A percentile compares a stretch with the other conserved stretches of the same genome.
phyloP scores from a whole-genome alignment of 2,888 invertebrate genomes.

The Penaeus monodon region DNA sequence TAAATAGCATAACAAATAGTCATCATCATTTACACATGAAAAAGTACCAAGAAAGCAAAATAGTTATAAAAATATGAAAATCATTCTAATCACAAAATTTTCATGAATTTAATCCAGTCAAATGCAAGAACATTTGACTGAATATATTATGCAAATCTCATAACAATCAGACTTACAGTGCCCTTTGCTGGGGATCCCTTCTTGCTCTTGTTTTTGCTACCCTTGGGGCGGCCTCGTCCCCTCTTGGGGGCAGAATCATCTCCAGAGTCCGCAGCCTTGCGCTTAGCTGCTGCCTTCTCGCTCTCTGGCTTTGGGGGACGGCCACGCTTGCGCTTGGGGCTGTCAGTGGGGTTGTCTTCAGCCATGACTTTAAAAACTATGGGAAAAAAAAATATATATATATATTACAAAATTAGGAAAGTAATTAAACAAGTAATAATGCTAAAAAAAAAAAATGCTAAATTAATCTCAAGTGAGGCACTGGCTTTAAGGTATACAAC shows the following conservation, averaged over 20 bases:
- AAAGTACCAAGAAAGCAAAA: too few species aligned
- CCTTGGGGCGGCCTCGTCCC: conserved; percentile 54
- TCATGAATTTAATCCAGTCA: too few species aligned
- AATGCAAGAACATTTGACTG: too few species aligned
- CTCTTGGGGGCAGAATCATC: conserved; percentile 36
- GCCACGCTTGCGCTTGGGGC: conserved; percentile 51
- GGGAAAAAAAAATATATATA: neutral
- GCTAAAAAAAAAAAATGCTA: too few species aligned
- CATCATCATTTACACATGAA: too few species aligned
- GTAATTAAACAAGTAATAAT: too few species aligned
- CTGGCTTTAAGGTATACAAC: too few species aligned
- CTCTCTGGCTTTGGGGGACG: conserved; percentile 51
- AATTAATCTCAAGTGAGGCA: too few species aligned
- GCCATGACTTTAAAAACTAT: conserved; percentile 31
- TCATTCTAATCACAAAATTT: too few species aligned
- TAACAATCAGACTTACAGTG: conserved; percentile 11
- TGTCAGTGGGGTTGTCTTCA: conserved; percentile 33
- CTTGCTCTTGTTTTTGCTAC: conserved; percentile 54
- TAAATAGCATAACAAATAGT: too few species aligned
- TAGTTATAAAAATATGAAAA: too few species aligned
- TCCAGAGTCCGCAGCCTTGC: conserved; percentile 19
- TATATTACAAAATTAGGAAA: neutral
- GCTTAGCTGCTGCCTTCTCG: conserved; percentile 36
- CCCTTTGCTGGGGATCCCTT: conserved; percentile 34
- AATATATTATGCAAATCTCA: too few species aligned